phyloP scores from a whole-genome alignment of 1,140 invertebrate species.

The Rhopalosiphum maidis region DNA sequence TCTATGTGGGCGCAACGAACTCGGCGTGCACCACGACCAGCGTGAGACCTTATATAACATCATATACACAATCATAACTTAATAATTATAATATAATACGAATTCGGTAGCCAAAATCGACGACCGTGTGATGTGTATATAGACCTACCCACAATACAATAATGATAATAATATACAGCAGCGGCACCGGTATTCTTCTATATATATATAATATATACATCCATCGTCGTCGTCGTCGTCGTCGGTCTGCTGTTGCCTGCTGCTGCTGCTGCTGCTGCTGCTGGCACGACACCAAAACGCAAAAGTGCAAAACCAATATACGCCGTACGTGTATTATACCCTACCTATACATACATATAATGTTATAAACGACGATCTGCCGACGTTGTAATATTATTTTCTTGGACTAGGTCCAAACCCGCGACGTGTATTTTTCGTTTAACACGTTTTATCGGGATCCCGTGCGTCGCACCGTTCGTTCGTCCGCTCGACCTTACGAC shows the following conservation, averaged over 20 bases:
- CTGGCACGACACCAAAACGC: constrained; percentile 14
- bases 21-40: too few species aligned
- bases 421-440: neutral
- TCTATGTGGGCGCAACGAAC: neutral
- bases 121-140: neutral
- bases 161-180: neutral
- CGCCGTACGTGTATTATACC: neutral
- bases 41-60: neutral
- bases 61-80: neutral
- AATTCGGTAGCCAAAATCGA: constrained; percentile 22
- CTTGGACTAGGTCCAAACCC: neutral
- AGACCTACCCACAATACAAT: neutral
- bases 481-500: neutral
- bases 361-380: neutral
- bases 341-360: neutral
- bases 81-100: neutral
- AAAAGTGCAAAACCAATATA: constrained; percentile 27
- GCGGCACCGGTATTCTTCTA: neutral
- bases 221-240: neutral
- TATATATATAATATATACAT: neutral
- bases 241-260: neutral
- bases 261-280: neutral
- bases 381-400: neutral
- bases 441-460: neutral
- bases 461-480: neutral